These are phyloP conservation scores for Pheucticus melanocephalus DNA, from an alignment of 2,113 vertebrate species.

Conservation along the genomic window DNA sequence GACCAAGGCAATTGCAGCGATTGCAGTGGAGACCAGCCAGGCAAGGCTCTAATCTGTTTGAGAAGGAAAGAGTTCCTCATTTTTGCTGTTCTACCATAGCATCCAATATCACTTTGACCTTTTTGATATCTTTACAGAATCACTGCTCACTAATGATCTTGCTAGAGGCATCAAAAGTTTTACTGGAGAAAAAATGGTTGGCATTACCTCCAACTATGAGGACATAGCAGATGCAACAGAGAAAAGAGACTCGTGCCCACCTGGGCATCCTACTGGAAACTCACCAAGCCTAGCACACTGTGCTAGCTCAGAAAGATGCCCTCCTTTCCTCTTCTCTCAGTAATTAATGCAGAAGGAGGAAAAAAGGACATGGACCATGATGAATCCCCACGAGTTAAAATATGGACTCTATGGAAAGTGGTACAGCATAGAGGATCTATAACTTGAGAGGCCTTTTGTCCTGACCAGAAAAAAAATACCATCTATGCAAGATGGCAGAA, in stretches of 20 bases:
- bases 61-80: not conserved
- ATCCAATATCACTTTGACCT: not conserved
- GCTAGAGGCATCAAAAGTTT: not conserved
- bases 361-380: not conserved
- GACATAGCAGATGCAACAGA: not conserved
- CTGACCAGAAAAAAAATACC: not conserved
- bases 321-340: not conserved
- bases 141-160: not conserved
- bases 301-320: not conserved
- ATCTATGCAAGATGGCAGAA: not conserved
- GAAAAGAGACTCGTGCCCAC: not conserved
- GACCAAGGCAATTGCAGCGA: not conserved
- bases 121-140: not conserved
- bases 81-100: not conserved
- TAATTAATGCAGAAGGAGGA: not conserved
- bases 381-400: not conserved
- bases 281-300: not conserved
- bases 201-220: not conserved
- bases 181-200: not conserved
- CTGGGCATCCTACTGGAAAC: not conserved
- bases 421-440: not conserved
- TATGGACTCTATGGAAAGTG: not conserved
- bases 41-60: not conserved
- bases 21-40: fast-evolving
- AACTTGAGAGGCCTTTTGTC: not conserved